Base-by-base conservation (phyloP, 1,140 invertebrate genomes). In the Holotrichia oblita region DNA sequence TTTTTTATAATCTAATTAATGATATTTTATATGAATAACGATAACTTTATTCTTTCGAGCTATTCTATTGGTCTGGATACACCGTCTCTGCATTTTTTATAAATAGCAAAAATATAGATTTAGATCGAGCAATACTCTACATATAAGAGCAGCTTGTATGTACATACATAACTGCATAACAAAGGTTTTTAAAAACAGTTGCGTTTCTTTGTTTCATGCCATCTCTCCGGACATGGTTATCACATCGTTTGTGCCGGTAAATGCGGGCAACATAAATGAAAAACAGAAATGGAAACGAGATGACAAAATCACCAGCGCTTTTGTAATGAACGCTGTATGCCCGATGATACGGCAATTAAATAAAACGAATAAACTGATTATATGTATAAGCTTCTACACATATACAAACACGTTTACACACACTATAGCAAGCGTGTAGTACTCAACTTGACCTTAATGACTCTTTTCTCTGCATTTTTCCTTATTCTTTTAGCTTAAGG, bases 171-270 rank as follows among this genome's bases (percentile, higher is more conserved):
- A 69, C 8, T 9, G 4, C 8, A 7, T 27, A 69, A 69, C 61
- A 69, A 69, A 69, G 61, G 61, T 22, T 69, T 69, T 69, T 27
- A 69, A 69, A 69, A 69, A 64, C 17, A 64, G 59, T 64, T 69
- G 12, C 8, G 9, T 69, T 69, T 69, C 61, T 20, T 69, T 22
- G 61, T 69, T 34, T 7, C 61, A 20, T 69, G 61, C 61, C 20
- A 69, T 69, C 61, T 9, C 24, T 17, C 61, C 61, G 61, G 61
- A 69, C 61, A 69, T 34, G 61, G 61, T 69, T 69, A 69, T 69
- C 61, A 14, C 61, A 69, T 69, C 8, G 61, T 6, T 69, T 55
- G 2, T 55, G 17, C 14, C 48, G 61, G 61, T 34, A 20, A 22
- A 69, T 20, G 14, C 61, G 61, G 20, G 6, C 61, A 34, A 69